These are phyloP conservation scores for Agrypnus murinus DNA, from an alignment of 2,888 invertebrate species.

Conservation along the genomic window DNA sequence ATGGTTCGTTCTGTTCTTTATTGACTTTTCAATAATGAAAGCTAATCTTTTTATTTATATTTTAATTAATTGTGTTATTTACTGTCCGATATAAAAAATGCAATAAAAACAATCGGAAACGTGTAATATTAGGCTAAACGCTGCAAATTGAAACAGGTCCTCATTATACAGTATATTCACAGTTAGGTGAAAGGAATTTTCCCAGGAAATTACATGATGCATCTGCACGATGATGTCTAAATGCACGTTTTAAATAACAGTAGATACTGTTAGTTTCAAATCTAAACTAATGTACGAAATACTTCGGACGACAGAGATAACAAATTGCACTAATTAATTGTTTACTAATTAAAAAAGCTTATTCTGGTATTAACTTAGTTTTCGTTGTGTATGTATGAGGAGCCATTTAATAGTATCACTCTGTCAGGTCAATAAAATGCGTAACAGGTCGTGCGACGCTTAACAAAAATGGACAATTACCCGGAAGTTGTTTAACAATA, in stretches of 20 bases:
- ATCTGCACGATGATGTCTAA: conserved; percentile 9
- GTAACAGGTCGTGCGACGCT: neutral
- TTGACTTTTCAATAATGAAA: neutral
- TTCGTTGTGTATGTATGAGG: no score
- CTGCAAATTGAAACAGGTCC: neutral
- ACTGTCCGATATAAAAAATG: no score
- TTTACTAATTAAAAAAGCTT: no score
- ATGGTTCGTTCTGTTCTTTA: neutral
- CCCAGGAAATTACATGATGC: conserved; percentile 22
- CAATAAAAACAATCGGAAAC: no score
- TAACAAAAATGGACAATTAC: neutral
- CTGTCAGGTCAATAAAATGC: neutral
- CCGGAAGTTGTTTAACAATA: neutral
- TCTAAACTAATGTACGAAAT: no score
- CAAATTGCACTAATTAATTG: no score
- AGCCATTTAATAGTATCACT: no score
- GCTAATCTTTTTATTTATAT: neutral
- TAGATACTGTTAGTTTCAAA: neutral
- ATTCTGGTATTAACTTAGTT: no score
- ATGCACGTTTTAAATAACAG: conserved; percentile 6
- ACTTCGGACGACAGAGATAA: no score
- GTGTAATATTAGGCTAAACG: no score
- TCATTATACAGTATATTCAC: conserved; percentile 12
- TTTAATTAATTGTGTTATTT: no score
- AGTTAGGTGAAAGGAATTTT: conserved; percentile 31